Percentiles rank a stretch among this genome's conserved stretches.
These are phyloP conservation scores for Blennius ocellaris DNA, from an alignment of 2,113 vertebrate genomes.

Conservation along the genomic window DNA sequence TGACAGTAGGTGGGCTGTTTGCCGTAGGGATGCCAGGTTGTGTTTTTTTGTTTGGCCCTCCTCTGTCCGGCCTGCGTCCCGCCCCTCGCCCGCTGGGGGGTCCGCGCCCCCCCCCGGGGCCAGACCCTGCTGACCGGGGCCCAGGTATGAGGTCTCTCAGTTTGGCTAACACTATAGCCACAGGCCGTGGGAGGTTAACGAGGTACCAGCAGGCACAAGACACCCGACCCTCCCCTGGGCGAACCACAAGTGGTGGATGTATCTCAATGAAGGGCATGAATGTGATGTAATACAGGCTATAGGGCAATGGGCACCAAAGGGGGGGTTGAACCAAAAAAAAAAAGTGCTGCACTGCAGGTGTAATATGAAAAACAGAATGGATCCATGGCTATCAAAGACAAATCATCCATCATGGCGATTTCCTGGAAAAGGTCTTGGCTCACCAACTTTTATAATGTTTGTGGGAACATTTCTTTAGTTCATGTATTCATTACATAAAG, in stretches of 20 bases:
- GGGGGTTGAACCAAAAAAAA: not conserved
- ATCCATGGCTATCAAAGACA: not conserved
- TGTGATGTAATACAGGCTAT: constrained; percentile 10
- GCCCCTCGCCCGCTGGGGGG: constrained; percentile 63
- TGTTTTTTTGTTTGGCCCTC: constrained; percentile 83
- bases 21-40: constrained; percentile 79
- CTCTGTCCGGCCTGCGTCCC: constrained; percentile 75
- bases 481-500: no score
- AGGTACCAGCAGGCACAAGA: constrained; percentile 79
- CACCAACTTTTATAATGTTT: not conserved
- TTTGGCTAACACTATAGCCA: constrained; percentile 69
- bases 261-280: constrained; percentile 58
- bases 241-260: constrained; percentile 63
- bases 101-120: constrained; percentile 67
- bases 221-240: constrained; percentile 63
- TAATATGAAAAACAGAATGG: constrained; percentile 4
- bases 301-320: not conserved
- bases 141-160: constrained; percentile 75
- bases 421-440: not conserved
- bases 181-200: constrained; percentile 77
- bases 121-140: constrained; percentile 74
- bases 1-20: constrained; percentile 80
- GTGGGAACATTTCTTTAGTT: no score
- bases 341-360: constrained; percentile 19
- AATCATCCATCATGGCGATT: not conserved